These are phyloP conservation scores for Drosophila mulleri DNA, from an alignment of 2,888 invertebrate genomes.

Conservation along the genomic window DNA sequence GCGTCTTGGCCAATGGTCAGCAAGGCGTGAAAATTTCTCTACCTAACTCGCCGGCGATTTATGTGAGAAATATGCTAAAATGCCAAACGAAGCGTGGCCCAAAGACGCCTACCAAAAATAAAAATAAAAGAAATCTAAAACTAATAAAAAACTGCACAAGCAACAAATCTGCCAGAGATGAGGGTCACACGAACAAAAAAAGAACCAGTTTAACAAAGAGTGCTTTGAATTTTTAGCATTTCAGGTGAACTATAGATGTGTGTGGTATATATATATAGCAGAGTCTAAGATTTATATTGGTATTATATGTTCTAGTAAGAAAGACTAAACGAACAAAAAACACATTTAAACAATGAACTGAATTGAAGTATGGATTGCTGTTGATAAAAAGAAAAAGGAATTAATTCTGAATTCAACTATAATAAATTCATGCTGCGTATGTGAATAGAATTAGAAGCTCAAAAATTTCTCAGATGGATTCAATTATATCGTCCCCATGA, in stretches of 20 bases:
- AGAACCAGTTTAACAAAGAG: constrained; percentile 40
- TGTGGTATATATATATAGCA: neutral
- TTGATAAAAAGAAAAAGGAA: too few species aligned
- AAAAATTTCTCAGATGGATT: too few species aligned
- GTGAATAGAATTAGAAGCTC: too few species aligned
- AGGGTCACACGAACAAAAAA: constrained; percentile 47
- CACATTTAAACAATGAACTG: too few species aligned
- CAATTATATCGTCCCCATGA: too few species aligned
- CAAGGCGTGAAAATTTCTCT: constrained; percentile 77
- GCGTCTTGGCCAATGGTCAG: constrained; percentile 54
- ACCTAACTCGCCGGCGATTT: constrained; percentile 73
- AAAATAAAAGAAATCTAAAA: constrained; percentile 13
- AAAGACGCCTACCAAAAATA: constrained; percentile 11
- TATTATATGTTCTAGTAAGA: neutral
- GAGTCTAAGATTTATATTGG: neutral
- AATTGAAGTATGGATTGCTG: too few species aligned
- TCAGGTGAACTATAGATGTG: constrained; percentile 8
- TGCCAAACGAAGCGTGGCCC: constrained; percentile 67
- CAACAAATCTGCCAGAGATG: constrained; percentile 45
- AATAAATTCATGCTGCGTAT: too few species aligned
- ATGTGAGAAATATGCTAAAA: constrained; percentile 79
- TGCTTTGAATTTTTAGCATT: neutral
- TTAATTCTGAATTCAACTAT: too few species aligned
- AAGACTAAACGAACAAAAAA: too few species aligned
- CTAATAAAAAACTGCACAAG: constrained; percentile 48